Conservation (phyloP, 2,888 invertebrate genomes). For the Plagiodera versicolora region DNA sequence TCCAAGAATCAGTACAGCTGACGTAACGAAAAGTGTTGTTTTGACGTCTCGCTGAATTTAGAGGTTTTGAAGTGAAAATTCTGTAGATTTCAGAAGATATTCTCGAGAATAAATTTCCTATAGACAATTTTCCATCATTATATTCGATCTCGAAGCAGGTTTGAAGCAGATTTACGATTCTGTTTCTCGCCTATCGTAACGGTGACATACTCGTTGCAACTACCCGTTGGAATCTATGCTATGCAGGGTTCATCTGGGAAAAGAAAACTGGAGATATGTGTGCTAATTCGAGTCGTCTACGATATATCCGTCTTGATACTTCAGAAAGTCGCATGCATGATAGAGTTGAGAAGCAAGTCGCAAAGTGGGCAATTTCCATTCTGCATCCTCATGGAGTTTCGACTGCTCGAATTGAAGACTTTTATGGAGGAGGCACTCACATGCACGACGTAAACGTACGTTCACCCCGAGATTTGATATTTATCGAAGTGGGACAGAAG, state of each 20-base stretch:
- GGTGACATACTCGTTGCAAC: too few relatives aligned
- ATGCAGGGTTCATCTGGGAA: background rate
- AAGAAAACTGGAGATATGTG: conserved; percentile 8
- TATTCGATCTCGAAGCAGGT: too few relatives aligned
- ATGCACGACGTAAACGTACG: background rate
- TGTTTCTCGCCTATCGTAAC: too few relatives aligned
- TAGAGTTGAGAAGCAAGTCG: conserved; percentile 8
- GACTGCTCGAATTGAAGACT: background rate
- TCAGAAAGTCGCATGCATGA: conserved; percentile 9
- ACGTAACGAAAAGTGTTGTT: too few relatives aligned
- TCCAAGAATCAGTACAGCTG: too few relatives aligned
- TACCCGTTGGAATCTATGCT: background rate
- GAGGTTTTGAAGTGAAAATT: too few relatives aligned
- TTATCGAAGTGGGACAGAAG: background rate
- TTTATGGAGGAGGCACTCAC: background rate
- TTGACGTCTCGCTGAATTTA: too few relatives aligned
- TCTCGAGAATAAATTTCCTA: too few relatives aligned
- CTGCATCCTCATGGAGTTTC: background rate
- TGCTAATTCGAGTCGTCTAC: conserved; percentile 13
- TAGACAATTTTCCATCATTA: too few relatives aligned
- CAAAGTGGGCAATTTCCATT: conserved; percentile 10
- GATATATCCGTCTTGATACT: conserved; percentile 9
- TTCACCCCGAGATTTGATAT: background rate
- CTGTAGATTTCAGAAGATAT: too few relatives aligned
- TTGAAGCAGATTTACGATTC: too few relatives aligned